Evolutionary conservation across 1,140 invertebrate genomes (phyloP), one percentile per base, ranked within the genome.

Genomic region (Drosophila albomicans): DNA sequence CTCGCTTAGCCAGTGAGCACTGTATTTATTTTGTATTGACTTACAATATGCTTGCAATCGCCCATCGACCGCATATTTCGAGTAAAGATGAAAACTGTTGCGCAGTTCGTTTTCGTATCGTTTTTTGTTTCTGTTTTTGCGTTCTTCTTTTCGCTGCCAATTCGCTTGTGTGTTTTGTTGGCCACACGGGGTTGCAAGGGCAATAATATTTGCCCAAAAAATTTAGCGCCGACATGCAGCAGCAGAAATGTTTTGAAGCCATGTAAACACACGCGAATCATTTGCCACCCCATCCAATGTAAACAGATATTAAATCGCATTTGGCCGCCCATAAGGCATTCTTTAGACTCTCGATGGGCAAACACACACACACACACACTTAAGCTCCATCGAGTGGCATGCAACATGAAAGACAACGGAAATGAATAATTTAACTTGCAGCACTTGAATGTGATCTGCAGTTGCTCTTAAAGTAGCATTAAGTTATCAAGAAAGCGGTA

Each of bases 31-130:
- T 38, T 38, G 64, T 72, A 70, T 79, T 66, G 56, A 63, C 78
- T 80, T 78, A 80, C 81, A 80, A 74, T 71, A 52, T 73, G 64
- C 30, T 58, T 28, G 35, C 48, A 77, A 48, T 56, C 43, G 57
- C 41, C 41, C 54, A 41, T 11, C 41, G 13, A 30, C 51, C 62
- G 38, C 10, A 25, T n/a, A 35, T 8, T 32, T 32, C 10, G 25
- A 32, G 20, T 13, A 32, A 25, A 35, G 52, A 62, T 76, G 61
- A 85, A 84, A 84, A 84, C 81, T 84, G 81, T 84, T 84, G 81
- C 81, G 81, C 81, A 84, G 81, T 84, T 82, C 48, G 8, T 10
- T 38, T 38, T 38, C 10, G 32, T 8, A 25, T 25, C 3, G 3
- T 49, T 15, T 48, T 25, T 49, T 11, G 51, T 43, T 45, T 3